Evolutionary conservation across 2,888 invertebrate species (phyloP), one percentile per base, ranked within the genome.

Genomic region (Gymnoscelis rufifasciata): DNA sequence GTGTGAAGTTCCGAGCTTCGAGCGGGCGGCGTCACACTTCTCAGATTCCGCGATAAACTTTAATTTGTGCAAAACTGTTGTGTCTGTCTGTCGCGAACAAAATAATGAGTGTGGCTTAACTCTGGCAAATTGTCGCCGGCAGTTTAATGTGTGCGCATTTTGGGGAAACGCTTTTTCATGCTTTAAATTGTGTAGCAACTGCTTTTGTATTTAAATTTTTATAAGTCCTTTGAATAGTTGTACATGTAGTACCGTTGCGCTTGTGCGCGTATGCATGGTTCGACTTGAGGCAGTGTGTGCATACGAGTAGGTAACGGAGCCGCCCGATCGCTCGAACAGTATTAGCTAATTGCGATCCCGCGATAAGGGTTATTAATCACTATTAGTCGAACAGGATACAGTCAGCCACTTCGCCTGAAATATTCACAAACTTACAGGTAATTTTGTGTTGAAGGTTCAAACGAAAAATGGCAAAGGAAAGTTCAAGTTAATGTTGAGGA

Each of bases 261-360:
- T n/a, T n/a, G n/a, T n/a, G n/a, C n/a, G n/a, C n/a, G n/a, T n/a
- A n/a, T n/a, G 5, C 5, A 5, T 19, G 19, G 19, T 19, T 8
- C 14, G 15, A 7, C 35, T 11, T 11, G 19, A 11, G 19, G 35
- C 6, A 15, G 15, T 33, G 31, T 14, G 13, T 30, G 8, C 8
- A 3, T 13, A 3, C 30, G 7, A 10, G 1, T 3, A 28, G 11
- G 12, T 6, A 26, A 7, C 38, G 41, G n/a, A 6, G 14, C 28
- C 23, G 27, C 14, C 30, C 28, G 41, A 43, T n/a, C 38, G 43
- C 24, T 66, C 54, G 64, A 61, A 66, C 64, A 59, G 61, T 68
- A 68, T 70, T 68, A 67, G 55, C 64, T 76, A 75, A 78, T 74
- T 72, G 68, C 59, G 69, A 76, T 74, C 62, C 54, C 48, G 62